These are phyloP conservation scores for Mantis religiosa DNA, from an alignment of 2,888 invertebrate species.

Conservation along the genomic window DNA sequence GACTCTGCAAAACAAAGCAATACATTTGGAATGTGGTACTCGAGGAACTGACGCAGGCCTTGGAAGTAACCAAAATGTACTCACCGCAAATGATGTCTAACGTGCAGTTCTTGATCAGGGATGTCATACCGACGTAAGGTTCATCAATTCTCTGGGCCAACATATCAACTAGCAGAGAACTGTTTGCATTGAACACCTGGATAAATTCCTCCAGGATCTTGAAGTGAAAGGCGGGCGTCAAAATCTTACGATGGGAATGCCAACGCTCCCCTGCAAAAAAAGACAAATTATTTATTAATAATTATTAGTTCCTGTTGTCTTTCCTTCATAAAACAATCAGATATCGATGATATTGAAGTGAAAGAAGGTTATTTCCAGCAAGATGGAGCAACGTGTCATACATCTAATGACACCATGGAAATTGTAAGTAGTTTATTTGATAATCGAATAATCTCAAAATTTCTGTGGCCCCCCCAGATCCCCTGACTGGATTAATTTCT, in stretches of 20 bases:
- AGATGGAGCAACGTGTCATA: too few relatives aligned
- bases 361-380: too few relatives aligned
- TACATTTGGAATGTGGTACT: too few relatives aligned
- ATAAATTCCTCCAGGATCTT: constrained; percentile 23
- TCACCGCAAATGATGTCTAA: constrained; percentile 27
- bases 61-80: neutral
- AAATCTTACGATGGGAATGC: constrained; percentile 16
- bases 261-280: constrained; percentile 18
- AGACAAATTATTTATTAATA: too few relatives aligned
- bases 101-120: neutral
- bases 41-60: neutral
- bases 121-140: neutral
- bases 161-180: neutral
- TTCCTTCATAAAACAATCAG: too few relatives aligned
- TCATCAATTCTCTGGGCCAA: neutral
- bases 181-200: constrained; percentile 6
- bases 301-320: too few relatives aligned
- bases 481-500: too few relatives aligned
- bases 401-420: too few relatives aligned
- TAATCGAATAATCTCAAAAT: too few relatives aligned
- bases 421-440: too few relatives aligned
- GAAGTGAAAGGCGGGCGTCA: constrained; percentile 27
- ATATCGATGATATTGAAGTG: too few relatives aligned
- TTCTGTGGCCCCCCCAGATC: too few relatives aligned
- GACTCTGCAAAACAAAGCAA: neutral